Conservation (phyloP, 2,888 invertebrate species). For the Tetragonisca angustula region DNA sequence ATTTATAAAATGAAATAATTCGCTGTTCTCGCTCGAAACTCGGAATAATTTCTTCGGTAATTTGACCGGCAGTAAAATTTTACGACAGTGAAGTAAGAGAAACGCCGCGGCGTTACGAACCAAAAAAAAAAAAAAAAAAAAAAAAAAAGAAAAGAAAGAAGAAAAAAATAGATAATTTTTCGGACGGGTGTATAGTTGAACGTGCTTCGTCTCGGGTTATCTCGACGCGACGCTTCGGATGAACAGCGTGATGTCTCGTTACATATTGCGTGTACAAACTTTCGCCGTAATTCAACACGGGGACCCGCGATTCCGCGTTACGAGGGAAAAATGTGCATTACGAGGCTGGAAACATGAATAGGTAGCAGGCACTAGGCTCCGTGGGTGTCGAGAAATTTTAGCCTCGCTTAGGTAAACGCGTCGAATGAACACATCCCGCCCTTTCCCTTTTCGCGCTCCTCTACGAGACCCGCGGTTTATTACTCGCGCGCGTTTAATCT, state of each 20-base stretch:
- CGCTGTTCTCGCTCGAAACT: no score
- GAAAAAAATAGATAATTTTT: background rate
- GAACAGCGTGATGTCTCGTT: slow-evolving; percentile 27
- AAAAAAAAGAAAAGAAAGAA: background rate
- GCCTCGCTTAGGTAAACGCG: slow-evolving; percentile 27
- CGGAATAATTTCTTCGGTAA: no score
- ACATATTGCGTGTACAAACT: slow-evolving; percentile 38
- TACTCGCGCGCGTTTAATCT: slow-evolving; percentile 15
- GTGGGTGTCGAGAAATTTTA: slow-evolving; percentile 28
- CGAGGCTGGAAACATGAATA: slow-evolving; percentile 21
- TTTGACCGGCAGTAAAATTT: no score
- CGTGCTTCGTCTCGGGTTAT: slow-evolving; percentile 3
- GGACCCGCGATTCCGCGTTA: slow-evolving; percentile 16
- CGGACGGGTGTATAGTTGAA: background rate
- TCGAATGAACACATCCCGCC: slow-evolving; percentile 21
- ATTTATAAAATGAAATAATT: no score
- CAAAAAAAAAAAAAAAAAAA: background rate
- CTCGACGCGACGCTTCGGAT: slow-evolving; percentile 1
- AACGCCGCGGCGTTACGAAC: no score
- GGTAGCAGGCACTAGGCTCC: background rate
- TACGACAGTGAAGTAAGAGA: no score
- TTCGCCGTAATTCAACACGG: slow-evolving; percentile 35
- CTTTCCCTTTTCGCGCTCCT: background rate
- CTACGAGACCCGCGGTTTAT: slow-evolving; percentile 13
- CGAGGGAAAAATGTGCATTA: slow-evolving; percentile 27